phyloP scores from a whole-genome alignment of 2,113 vertebrate species.

The Labeo catla region DNA sequence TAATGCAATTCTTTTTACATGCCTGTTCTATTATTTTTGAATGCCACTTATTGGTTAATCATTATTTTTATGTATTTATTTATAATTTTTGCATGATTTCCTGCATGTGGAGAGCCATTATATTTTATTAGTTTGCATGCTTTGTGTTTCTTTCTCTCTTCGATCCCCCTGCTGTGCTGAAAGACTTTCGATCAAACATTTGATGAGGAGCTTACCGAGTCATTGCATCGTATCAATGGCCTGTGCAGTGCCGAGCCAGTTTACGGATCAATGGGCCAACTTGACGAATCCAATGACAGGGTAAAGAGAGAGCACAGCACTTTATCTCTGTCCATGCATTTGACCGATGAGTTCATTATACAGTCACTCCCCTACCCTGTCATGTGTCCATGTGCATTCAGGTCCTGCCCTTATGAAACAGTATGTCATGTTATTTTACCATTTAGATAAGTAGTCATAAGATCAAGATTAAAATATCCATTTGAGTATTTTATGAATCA shows the following conservation, averaged over 20 bases:
- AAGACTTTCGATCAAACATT: constrained; percentile 79
- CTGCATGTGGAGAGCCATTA: constrained; percentile 36
- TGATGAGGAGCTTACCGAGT: constrained; percentile 80
- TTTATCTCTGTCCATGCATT: background rate
- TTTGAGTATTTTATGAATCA: background rate
- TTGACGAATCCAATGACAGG: constrained; percentile 80
- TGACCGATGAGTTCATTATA: background rate
- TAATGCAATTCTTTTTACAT: background rate
- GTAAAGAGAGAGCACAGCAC: constrained; percentile 68
- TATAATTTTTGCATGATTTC: background rate
- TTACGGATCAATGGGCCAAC: constrained; percentile 79
- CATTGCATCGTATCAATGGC: constrained; percentile 77
- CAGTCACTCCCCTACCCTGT: background rate
- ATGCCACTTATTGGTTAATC: background rate
- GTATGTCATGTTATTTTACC: background rate
- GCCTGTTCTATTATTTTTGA: background rate
- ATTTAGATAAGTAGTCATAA: background rate
- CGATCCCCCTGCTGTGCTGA: constrained; percentile 71
- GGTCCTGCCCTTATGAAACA: background rate
- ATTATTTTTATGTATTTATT: background rate
- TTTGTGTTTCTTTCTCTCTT: constrained; percentile 61
- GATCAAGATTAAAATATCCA: background rate
- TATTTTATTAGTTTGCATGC: constrained; percentile 43
- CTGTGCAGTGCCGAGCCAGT: constrained; percentile 75
- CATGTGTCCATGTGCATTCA: background rate